These are phyloP conservation scores for Lamprotornis superbus DNA, from an alignment of 2,113 vertebrate genomes.

Conservation along the genomic window DNA sequence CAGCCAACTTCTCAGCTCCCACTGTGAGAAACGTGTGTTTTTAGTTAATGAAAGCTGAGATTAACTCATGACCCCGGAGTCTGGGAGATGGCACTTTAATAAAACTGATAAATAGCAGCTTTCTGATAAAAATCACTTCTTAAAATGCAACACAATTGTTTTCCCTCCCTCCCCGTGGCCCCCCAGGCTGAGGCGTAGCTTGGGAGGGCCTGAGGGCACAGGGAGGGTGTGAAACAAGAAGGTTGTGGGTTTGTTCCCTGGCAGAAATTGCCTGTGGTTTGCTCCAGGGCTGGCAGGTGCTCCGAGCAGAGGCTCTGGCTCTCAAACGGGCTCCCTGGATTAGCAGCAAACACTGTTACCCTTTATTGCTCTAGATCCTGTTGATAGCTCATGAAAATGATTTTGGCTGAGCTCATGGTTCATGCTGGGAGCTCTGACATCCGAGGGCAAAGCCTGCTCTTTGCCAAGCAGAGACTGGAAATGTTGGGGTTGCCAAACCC, in stretches of 20 bases:
- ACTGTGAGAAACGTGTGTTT: background rate
- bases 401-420: background rate
- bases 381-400: background rate
- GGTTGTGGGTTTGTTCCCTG: background rate
- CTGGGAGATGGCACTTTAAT: slow-evolving; percentile 7
- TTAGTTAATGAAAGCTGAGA: background rate
- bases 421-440: background rate
- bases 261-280: slow-evolving; percentile 10
- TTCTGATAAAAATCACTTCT: slow-evolving; percentile 25
- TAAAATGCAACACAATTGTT: background rate
- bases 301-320: fast-evolving
- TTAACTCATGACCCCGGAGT: slow-evolving; percentile 2
- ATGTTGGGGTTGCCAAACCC: background rate
- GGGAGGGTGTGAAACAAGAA: background rate
- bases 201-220: background rate
- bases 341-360: background rate
- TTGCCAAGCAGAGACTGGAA: background rate
- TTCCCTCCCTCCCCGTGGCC: background rate
- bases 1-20: background rate
- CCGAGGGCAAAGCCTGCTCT: background rate
- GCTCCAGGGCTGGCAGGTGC: slow-evolving; percentile 44
- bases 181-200: background rate
- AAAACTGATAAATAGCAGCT: slow-evolving; percentile 34
- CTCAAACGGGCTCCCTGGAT: background rate
- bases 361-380: slow-evolving; percentile 1